Evolutionary conservation across 2,113 vertebrate species (phyloP).

Genomic region (Oncorhynchus clarkii): DNA sequence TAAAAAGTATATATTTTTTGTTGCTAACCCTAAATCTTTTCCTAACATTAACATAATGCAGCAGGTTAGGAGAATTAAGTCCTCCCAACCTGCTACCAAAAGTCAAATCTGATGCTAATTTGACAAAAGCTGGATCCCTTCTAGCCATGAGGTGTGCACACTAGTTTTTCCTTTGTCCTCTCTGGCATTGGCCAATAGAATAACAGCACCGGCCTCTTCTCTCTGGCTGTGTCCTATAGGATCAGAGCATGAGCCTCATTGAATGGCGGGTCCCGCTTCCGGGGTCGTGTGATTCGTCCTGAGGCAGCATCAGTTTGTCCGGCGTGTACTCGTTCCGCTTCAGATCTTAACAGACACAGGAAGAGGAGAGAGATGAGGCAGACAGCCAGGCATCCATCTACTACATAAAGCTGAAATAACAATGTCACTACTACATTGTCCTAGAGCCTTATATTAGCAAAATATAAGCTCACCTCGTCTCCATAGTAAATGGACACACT

Average conservation of each 20-base stretch:
- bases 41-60: no score
- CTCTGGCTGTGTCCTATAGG: not conserved
- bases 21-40: no score
- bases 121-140: no score
- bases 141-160: not conserved
- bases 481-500: not conserved
- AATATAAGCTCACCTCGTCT: not conserved
- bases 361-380: not conserved
- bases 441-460: not conserved
- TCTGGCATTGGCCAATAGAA: not conserved
- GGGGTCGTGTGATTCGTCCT: slow-evolving; percentile 84
- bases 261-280: slow-evolving; percentile 84
- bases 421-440: not conserved
- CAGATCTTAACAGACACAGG: slow-evolving; percentile 76
- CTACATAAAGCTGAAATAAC: not conserved
- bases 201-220: not conserved
- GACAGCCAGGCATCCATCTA: no score
- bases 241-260: slow-evolving; percentile 87
- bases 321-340: slow-evolving; percentile 97
- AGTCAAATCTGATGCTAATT: no score
- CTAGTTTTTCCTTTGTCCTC: slow-evolving; percentile 1
- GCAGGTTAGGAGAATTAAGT: no score
- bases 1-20: no score
- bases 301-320: slow-evolving; percentile 87
- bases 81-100: no score